phyloP scores from a whole-genome alignment of 2,113 vertebrate genomes.

The Hassar affinis region DNA sequence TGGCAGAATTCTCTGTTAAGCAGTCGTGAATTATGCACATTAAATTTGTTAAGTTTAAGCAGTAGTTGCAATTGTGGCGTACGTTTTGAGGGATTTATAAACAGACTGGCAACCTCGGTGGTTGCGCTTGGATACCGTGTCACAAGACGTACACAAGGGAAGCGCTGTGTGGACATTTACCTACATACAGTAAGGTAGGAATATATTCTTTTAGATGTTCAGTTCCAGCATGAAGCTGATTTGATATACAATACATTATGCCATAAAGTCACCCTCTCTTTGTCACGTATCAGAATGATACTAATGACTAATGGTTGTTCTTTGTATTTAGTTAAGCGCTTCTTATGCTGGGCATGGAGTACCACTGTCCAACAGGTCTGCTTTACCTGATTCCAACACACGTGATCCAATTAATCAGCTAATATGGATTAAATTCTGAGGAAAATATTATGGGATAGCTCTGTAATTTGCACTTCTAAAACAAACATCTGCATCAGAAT shows the following conservation, averaged over 20 bases:
- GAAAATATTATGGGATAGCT: too few relatives aligned
- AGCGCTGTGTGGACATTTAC: background rate
- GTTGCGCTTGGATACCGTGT: slow-evolving; percentile 14
- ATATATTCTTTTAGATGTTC: background rate
- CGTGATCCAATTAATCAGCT: too few relatives aligned
- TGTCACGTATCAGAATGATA: background rate
- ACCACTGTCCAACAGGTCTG: too few relatives aligned
- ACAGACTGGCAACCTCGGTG: background rate
- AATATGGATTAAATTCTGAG: too few relatives aligned
- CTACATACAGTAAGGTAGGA: background rate
- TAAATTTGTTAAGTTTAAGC: too few relatives aligned
- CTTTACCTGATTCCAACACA: too few relatives aligned
- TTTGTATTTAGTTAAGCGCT: background rate
- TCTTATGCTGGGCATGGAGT: too few relatives aligned
- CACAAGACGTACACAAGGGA: slow-evolving; percentile 7
- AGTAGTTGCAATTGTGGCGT: too few relatives aligned
- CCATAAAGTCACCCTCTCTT: background rate
- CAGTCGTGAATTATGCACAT: background rate
- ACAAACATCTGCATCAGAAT: too few relatives aligned
- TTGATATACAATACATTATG: background rate
- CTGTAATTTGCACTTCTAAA: too few relatives aligned
- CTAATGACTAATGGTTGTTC: background rate
- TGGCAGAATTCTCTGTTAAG: background rate
- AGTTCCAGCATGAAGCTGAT: background rate
- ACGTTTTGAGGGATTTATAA: background rate